These are phyloP conservation scores for Augochlorella aurata DNA, from an alignment of 2,888 invertebrate genomes.

Conservation along the genomic window DNA sequence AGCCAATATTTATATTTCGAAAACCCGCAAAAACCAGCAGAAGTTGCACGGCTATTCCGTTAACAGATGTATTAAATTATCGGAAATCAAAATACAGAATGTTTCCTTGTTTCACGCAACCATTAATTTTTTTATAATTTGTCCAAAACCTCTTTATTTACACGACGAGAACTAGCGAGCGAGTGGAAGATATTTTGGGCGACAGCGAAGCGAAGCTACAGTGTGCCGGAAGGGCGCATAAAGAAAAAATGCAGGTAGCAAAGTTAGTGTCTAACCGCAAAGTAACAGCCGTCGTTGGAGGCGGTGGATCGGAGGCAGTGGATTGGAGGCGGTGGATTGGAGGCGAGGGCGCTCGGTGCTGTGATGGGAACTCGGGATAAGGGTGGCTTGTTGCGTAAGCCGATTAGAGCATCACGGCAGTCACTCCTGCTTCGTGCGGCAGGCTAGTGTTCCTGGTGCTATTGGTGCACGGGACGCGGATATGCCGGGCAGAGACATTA, in stretches of 20 bases:
- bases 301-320: neutral
- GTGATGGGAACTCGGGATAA: slow-evolving; percentile 69
- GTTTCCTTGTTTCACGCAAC: too few relatives aligned
- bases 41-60: too few relatives aligned
- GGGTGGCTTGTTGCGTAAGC: slow-evolving; percentile 78
- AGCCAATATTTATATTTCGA: too few relatives aligned
- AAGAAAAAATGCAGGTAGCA: slow-evolving; percentile 8
- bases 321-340: slow-evolving; percentile 9
- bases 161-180: too few relatives aligned
- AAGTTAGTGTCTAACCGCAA: slow-evolving; percentile 55
- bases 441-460: slow-evolving; percentile 37
- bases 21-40: too few relatives aligned
- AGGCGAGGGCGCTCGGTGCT: slow-evolving; percentile 47
- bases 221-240: neutral
- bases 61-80: too few relatives aligned
- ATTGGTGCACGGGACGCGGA: slow-evolving; percentile 53
- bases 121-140: too few relatives aligned
- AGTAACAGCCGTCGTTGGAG: slow-evolving; percentile 63
- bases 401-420: slow-evolving; percentile 80
- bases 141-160: too few relatives aligned
- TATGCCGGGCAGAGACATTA: slow-evolving; percentile 78
- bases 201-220: neutral
- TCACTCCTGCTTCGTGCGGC: slow-evolving; percentile 63
- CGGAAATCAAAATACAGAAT: too few relatives aligned
- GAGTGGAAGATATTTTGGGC: too few relatives aligned